Evolutionary conservation across 2,797 vertebrate species (phyloP), one percentile per base, ranked within the genome.

Genomic region (Erithacus rubecula): DNA sequence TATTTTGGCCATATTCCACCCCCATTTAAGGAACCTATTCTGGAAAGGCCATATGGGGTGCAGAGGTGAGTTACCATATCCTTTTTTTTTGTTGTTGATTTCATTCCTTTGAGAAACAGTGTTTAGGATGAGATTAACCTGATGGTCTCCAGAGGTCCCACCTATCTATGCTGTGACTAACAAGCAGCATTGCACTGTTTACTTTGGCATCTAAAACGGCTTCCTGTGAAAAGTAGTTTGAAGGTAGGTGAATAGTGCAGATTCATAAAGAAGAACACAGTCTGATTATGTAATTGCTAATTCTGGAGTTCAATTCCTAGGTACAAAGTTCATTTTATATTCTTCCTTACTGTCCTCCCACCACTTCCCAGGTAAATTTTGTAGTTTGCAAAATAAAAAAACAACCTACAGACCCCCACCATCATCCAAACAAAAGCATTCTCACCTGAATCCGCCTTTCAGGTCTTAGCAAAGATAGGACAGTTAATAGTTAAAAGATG

Each of bases 1-100:
- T 99, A 99, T 97, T 99, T 99, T 96, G 99, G 99, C 46, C 99
- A 99, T 72, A 97, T 99, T 90, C 98, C 99, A 15, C 99, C 99
- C 41, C 98, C 98, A 27, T 99, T 98, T 96, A 98, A 98, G 71
- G 99, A 99, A 68, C 99, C 98, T 69, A 98, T 99, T 94, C 87
- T 99, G 96, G 99, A 99, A 97, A 99, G 99, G 95, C 98, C 98
- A 6, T 99, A 99, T 58, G 99, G 99, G 15, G 99, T 99, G 12
- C 99, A 99, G 96, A 99, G 99, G 99, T 99, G 94, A 98, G 98
- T 94, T 96, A 30, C 18, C 6, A 8, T 18, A 44, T 52, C 15
- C 3, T 29, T 64, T 55, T 39, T 39, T 93, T 22, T 84, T 37
- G 12, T 68, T 49, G 8, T 27, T 62, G 3, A 53, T 81, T 79